Evolutionary conservation across 2,888 invertebrate genomes (phyloP), one percentile per base, ranked within the genome.

Genomic region (Zonitis immaculata): DNA sequence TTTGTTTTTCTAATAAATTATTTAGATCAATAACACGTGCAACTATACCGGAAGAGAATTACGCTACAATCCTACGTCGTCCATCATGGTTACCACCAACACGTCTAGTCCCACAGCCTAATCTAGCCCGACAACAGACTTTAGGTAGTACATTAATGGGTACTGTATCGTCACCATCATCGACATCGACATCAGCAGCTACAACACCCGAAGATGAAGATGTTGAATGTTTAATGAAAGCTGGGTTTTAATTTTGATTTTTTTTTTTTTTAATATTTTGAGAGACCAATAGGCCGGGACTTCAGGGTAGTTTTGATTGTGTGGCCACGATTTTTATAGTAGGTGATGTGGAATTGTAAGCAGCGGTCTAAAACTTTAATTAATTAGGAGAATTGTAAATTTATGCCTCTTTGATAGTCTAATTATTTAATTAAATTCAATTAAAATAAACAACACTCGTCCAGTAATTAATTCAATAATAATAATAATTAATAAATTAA

Each of bases 1-100:
- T n/a, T n/a, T n/a, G n/a, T n/a, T n/a, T n/a, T n/a, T n/a, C n/a
- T n/a, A n/a, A n/a, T n/a, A n/a, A n/a, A n/a, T n/a, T n/a, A n/a
- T n/a, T 7, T 62, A 83, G 83, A 52, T 82, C 81, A n/a, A 66
- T 83, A 61, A 80, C 82, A 35, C 79, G 86, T 62, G 85, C 86
- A 72, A 84, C 82, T 57, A 88, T 88, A 66, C 87, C 87, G 50
- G 88, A 88, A 77, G 88, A 88, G 70, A 57, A 67, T 45, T 69
- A 63, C 18, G 62, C 60, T 20, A 65, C 61, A 4, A 69, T 66
- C 2, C 64, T 66, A 11, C 59, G 71, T 50, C 66, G 73, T 30
- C 69, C 73, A 1, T 71, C 70, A 49, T 78, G 70, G 74, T 73
- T 71, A 63, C 71, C 68, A 63, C 75, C 65, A 62, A 68, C 66